phyloP scores from a whole-genome alignment of 2,888 invertebrate genomes.

The Drosophila limbata region DNA sequence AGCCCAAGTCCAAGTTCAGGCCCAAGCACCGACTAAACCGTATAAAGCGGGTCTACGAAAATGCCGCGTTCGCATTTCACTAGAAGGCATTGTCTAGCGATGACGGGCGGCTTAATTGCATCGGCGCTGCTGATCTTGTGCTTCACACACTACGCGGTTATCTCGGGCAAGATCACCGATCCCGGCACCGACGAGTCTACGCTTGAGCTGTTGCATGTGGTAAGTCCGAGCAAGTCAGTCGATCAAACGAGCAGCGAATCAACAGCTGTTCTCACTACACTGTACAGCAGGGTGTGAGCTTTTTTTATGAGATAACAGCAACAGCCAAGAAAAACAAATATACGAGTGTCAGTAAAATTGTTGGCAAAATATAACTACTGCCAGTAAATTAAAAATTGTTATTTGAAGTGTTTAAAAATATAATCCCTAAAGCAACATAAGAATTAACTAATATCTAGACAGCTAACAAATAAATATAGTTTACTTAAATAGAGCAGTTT shows the following conservation, averaged over 20 bases:
- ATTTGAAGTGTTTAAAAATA: not conserved
- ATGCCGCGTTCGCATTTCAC: conserved; percentile 84
- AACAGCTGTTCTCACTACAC: conserved; percentile 42
- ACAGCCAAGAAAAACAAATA: not conserved
- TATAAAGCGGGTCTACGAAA: conserved; percentile 72
- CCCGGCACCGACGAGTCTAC: conserved; percentile 76
- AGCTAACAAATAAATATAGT: not conserved
- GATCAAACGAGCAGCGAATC: not conserved
- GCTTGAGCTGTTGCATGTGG: conserved; percentile 84
- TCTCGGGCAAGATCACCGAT: conserved; percentile 67
- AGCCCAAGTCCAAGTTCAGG: conserved; percentile 6
- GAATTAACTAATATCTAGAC: too few relatives aligned
- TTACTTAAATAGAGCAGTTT: not conserved
- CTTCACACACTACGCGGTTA: conserved; percentile 72
- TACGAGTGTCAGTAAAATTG: not conserved
- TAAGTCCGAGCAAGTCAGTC: conserved; percentile 65
- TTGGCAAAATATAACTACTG: not conserved
- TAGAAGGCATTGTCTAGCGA: conserved; percentile 82
- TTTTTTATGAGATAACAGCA: not conserved
- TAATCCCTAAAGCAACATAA: too few relatives aligned
- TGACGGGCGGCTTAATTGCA: conserved; percentile 80
- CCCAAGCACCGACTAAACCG: conserved; percentile 26
- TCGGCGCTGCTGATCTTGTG: conserved; percentile 79
- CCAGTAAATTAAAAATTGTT: not conserved
- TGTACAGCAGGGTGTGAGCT: conserved; percentile 3